Evolutionary conservation across 1,140 invertebrate genomes (phyloP).

Genomic region (Asbolus verrucosus): DNA sequence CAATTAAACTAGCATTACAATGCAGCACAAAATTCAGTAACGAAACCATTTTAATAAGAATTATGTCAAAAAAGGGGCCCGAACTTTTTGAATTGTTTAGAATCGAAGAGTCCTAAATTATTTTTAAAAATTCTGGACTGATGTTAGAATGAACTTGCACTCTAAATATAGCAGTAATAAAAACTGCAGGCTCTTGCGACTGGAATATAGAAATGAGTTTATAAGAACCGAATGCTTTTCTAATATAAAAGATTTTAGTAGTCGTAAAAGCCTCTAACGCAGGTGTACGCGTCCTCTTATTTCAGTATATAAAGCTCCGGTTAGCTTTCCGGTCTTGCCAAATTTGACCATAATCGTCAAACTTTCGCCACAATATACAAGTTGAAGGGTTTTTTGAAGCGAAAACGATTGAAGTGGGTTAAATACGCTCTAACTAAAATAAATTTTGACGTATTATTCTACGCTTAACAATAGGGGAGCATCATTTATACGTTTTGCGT

Average conservation of each 20-base stretch:
- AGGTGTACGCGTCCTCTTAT: slow-evolving; percentile 31
- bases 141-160: slow-evolving; percentile 2
- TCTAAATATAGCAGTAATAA: slow-evolving; percentile 8
- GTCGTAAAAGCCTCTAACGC: slow-evolving; percentile 30
- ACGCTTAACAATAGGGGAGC: too few relatives aligned
- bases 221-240: slow-evolving; percentile 22
- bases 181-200: not conserved
- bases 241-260: slow-evolving; percentile 37
- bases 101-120: too few relatives aligned
- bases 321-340: slow-evolving; percentile 1
- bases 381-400: not conserved
- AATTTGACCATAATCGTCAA: slow-evolving; percentile 24
- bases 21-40: not conserved
- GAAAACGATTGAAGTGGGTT: slow-evolving; percentile 5
- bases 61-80: too few relatives aligned
- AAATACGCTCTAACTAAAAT: slow-evolving; percentile 6
- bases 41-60: not conserved
- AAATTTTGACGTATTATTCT: too few relatives aligned
- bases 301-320: slow-evolving; percentile 15
- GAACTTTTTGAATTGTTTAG: too few relatives aligned
- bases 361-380: slow-evolving; percentile 9
- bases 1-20: not conserved
- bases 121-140: not conserved
- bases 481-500: too few relatives aligned
- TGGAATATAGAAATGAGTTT: slow-evolving; percentile 37